Conservation (phyloP, 2,888 invertebrate species). For the Erebia epiphron region DNA sequence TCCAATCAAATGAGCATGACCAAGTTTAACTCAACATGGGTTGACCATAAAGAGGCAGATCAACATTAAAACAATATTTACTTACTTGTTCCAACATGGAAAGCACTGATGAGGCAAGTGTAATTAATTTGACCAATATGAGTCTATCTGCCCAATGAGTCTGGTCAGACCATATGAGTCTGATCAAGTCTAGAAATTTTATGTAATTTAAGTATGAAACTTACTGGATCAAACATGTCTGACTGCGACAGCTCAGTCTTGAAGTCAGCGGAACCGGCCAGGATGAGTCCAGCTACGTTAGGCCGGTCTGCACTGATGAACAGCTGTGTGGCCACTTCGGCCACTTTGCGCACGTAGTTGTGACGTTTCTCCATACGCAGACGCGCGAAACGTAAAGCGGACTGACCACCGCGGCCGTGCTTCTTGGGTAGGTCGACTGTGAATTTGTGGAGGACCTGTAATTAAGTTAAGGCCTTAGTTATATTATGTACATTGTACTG, state of each 20-base stretch:
- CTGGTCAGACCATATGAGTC: not conserved
- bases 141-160: not conserved
- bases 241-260: conserved; percentile 99
- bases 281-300: conserved; percentile 97
- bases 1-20: too few species aligned
- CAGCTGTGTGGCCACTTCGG: conserved; percentile 92
- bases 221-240: conserved; percentile 99
- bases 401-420: conserved; percentile 99
- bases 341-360: conserved; percentile 99
- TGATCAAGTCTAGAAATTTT: too few species aligned
- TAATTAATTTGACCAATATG: too few species aligned
- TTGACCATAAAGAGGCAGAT: too few species aligned
- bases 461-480: too few species aligned
- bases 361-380: conserved; percentile 99
- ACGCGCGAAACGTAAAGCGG: conserved; percentile 99
- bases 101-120: too few species aligned
- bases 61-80: too few species aligned
- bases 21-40: too few species aligned
- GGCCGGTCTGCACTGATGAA: conserved; percentile 99
- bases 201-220: conserved; percentile 52
- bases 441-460: conserved; percentile 95
- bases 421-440: conserved; percentile 99
- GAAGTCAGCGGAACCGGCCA: conserved; percentile 99
- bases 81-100: too few species aligned
- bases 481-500: too few species aligned